phyloP scores from a whole-genome alignment of 2,888 invertebrate species.

The Harpagoxenus sublaevis region DNA sequence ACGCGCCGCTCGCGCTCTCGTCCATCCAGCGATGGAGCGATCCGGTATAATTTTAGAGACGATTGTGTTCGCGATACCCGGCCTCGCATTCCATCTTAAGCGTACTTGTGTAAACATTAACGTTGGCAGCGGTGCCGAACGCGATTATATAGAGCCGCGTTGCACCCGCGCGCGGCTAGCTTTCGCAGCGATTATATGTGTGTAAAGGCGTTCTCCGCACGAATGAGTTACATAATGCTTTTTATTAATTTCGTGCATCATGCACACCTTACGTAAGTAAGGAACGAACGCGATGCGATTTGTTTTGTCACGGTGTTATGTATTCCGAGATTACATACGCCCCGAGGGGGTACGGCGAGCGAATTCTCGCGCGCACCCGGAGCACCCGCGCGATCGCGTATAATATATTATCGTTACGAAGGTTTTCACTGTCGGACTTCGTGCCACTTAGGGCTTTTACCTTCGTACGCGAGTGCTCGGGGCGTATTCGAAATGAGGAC shows the following conservation, averaged over 20 bases:
- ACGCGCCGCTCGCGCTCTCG: neutral
- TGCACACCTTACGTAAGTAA: slow-evolving; percentile 39
- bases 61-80: slow-evolving; percentile 17
- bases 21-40: slow-evolving; percentile 10
- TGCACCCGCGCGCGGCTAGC: neutral
- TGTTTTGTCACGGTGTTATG: slow-evolving; percentile 4
- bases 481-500: slow-evolving; percentile 70
- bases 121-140: slow-evolving; percentile 16
- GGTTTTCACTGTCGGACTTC: slow-evolving; percentile 62
- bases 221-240: slow-evolving; percentile 27
- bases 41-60: slow-evolving; percentile 44
- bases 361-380: neutral
- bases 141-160: neutral
- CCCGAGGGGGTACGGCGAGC: neutral
- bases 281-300: slow-evolving; percentile 14
- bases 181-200: neutral
- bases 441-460: slow-evolving; percentile 66
- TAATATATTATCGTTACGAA: slow-evolving; percentile 27
- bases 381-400: neutral
- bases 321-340: neutral
- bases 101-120: slow-evolving; percentile 22
- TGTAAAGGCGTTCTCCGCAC: neutral
- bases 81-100: slow-evolving; percentile 17
- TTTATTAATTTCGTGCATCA: slow-evolving; percentile 36
- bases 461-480: slow-evolving; percentile 55